A percentile compares a stretch with the other conserved stretches of the same genome.
Conservation (phyloP, 92 coral and sea anemone species). For the Meandrina meandrites region DNA sequence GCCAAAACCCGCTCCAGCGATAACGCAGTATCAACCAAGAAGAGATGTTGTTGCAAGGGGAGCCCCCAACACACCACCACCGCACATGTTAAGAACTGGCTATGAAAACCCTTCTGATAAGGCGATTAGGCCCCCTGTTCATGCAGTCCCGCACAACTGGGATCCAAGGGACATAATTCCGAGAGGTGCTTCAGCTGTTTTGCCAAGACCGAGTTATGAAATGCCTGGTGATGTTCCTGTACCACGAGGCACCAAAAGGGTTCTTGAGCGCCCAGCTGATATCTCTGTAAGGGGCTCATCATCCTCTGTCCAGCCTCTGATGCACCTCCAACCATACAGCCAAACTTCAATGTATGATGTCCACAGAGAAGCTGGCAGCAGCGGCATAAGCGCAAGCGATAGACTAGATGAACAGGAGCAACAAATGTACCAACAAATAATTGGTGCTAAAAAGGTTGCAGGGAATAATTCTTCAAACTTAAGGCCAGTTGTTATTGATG, state of each 20-base stretch:
- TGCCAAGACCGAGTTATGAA: conserved; percentile 24
- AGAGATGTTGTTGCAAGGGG: conserved; percentile 66
- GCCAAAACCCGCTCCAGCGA: conserved; percentile 22
- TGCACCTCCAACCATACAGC: conserved; percentile 27
- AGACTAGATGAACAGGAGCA: conserved; percentile 65
- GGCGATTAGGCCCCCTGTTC: background rate
- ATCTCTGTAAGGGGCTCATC: conserved; percentile 6
- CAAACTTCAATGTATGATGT: conserved; percentile 8
- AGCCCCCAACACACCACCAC: conserved; percentile 2
- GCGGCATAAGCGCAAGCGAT: conserved; percentile 11
- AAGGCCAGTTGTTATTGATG: conserved; percentile 95
- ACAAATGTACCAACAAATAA: conserved; percentile 68
- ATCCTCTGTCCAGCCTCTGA: conserved; percentile 13
- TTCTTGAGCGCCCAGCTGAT: conserved; percentile 31
- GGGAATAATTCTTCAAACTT: conserved; percentile 65
- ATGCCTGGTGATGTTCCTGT: background rate
- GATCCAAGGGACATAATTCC: conserved; percentile 16
- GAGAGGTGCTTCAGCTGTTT: background rate
- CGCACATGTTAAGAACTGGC: background rate
- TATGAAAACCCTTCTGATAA: conserved; percentile 25
- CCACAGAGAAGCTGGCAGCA: conserved; percentile 28
- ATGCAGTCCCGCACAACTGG: conserved; percentile 1
- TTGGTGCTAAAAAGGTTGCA: conserved; percentile 53
- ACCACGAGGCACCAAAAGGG: conserved; percentile 36
- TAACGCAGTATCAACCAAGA: background rate